phyloP scores from a whole-genome alignment of 2,113 vertebrate species.

The Sylvia atricapilla region DNA sequence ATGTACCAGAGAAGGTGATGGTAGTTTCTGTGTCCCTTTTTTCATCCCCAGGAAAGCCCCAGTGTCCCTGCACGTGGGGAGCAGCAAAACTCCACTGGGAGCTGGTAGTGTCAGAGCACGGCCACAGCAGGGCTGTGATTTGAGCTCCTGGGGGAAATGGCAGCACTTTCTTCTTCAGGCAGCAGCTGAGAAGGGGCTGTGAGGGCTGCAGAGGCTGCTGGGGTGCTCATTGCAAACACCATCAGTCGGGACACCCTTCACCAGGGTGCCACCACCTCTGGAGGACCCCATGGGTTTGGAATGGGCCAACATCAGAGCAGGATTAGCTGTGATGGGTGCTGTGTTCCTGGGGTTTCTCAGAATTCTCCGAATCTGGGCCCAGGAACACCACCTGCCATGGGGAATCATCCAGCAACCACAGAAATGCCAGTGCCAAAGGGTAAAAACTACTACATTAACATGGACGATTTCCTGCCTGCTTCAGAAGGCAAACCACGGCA shows the following conservation, averaged over 20 bases:
- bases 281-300: background rate
- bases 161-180: background rate
- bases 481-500: background rate
- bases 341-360: background rate
- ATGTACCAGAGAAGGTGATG: background rate
- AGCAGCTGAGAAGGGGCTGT: background rate
- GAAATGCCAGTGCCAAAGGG: background rate
- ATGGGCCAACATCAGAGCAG: background rate
- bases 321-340: fast-evolving
- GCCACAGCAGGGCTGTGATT: background rate
- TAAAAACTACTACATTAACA: background rate
- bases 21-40: background rate
- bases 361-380: fast-evolving
- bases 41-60: background rate
- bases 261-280: fast-evolving
- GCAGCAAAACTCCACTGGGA: background rate
- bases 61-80: background rate
- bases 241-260: background rate
- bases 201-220: background rate
- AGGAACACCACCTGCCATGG: background rate
- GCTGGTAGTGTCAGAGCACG: background rate
- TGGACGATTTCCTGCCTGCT: background rate
- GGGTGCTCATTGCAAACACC: background rate
- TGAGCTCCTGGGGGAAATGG: background rate
- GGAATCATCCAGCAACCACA: fast-evolving